Evolutionary conservation across 2,888 invertebrate species (phyloP), one percentile per base, ranked within the genome.

Genomic region (Xylota sylvarum): DNA sequence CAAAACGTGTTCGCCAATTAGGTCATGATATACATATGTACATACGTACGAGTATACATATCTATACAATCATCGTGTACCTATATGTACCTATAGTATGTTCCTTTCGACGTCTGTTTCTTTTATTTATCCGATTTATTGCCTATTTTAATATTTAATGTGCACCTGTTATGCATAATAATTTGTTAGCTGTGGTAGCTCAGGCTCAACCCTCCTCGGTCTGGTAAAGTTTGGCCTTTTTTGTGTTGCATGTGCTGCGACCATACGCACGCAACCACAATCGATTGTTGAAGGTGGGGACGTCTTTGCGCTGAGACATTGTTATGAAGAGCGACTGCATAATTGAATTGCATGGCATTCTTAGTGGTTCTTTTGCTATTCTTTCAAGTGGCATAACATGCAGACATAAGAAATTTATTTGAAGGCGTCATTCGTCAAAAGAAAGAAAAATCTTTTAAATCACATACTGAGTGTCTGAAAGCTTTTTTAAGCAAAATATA

Each of bases 131-230:
- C 43, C 43, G 62, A 85, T 85, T 76, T 85, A 80, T 85, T 76
- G 80, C 52, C 62, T 58, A 80, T 74, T 85, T 85, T 62, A 76
- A 80, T 85, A 76, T 85, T 85, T 80, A 70, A 80, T 74, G 65
- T 76, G 60, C 79, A 84, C 79, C 67, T 84, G 79, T 55, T 84
- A 79, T 83, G 73, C 43, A 67, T 69, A 65, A 55, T 30, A 62
- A 73, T 74, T 35, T 19, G 17, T 14, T 14, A n/a, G 30, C 19
- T 12, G 40, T 40, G n/a, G n/a, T n/a, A 9, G 30, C 5, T 10
- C 46, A 46, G 48, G 32, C 37, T n/a, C 6, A 23, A 19, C 65
- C 52, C 10, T 58, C 37, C 37, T 12, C 37, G 10, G 12, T 37
- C 12, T 37, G 37, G 10, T 37, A 2, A 37, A 37, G 37, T 37